phyloP scores from a whole-genome alignment of 2,113 vertebrate species.

The Amphiprion percula region DNA sequence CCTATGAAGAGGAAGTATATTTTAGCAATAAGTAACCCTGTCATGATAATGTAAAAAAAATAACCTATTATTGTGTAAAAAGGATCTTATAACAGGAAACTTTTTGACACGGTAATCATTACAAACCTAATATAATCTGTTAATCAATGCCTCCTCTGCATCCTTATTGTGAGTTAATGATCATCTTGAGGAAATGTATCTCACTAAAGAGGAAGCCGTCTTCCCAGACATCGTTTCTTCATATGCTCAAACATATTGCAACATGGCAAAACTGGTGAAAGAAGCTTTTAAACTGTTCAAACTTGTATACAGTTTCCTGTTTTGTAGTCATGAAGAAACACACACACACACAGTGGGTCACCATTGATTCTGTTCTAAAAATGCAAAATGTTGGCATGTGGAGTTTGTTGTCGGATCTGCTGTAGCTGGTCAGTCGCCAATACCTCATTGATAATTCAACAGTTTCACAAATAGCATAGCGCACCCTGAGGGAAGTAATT shows the following conservation, averaged over 20 bases:
- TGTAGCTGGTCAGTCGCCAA: neutral
- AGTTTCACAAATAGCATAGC: conserved; percentile 19
- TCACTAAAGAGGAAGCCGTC: neutral
- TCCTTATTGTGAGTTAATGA: neutral
- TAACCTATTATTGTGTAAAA: too few relatives aligned
- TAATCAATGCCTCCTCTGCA: neutral
- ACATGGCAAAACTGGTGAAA: too few relatives aligned
- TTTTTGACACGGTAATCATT: too few relatives aligned
- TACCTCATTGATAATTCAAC: conserved; percentile 45
- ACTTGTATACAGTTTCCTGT: neutral
- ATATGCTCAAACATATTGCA: too few relatives aligned
- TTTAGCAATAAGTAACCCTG: too few relatives aligned
- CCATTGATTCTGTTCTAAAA: conserved; percentile 7
- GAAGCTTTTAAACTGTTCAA: too few relatives aligned
- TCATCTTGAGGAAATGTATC: neutral
- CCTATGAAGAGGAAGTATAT: too few relatives aligned
- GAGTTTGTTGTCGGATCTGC: neutral
- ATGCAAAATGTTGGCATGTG: neutral
- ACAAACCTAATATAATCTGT: neutral
- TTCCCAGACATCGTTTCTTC: neutral
- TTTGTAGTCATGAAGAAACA: neutral
- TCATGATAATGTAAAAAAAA: too few relatives aligned
- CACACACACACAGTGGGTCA: neutral
- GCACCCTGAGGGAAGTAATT: neutral
- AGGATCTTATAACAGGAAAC: too few relatives aligned